Base-by-base conservation (phyloP, 2,888 invertebrate species). In the Caenorhabditis virilis region DNA sequence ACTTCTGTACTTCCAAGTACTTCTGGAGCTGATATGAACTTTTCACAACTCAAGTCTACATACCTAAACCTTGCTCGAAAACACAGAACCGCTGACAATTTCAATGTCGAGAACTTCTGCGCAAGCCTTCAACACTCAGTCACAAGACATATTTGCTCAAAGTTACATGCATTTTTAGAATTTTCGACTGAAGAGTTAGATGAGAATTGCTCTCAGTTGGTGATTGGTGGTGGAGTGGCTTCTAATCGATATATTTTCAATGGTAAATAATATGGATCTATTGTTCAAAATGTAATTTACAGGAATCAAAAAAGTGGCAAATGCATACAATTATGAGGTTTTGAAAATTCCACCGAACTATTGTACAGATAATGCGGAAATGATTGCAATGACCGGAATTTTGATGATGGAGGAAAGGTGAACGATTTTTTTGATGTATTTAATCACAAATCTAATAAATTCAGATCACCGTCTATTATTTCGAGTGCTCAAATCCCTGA, bases 301-400 rank as follows among this genome's bases (percentile, higher is more conserved):
- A 72, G 72, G 57, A 13, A 60, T 81, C 23, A 46, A 47, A 15
- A 75, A 76, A 47, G 36, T 77, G 2, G 62, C 58, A n/a, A 20
- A 26, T 1, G 48, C 57, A 7, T 61, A 76, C 25, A 53, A 43
- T 6, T 64, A 73, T 33, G 30, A 50, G 6, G 48, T 61, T 1
- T 38, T 69, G 35, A 43, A 42, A 23, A 48, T 70, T 15, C 91
- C 92, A 2, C 89, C 90, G 22, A 87, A 88, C 80, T 87, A 93
- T 11, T 98, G 98, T 84, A 94, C 93, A 0, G 98, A 98, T 84
- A 98, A 98, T 88, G 98, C 97, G 7, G 88, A 94, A 30, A 98
- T 98, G 98, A 92, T 98, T 78, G 97, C 97, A 18, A 97, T 97
- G 86, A 85, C 68, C 56, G 84, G 74, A 13, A n/a, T 69, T 49